phyloP scores from a whole-genome alignment of 2,888 invertebrate genomes.

The Strigamia transsilvanica region DNA sequence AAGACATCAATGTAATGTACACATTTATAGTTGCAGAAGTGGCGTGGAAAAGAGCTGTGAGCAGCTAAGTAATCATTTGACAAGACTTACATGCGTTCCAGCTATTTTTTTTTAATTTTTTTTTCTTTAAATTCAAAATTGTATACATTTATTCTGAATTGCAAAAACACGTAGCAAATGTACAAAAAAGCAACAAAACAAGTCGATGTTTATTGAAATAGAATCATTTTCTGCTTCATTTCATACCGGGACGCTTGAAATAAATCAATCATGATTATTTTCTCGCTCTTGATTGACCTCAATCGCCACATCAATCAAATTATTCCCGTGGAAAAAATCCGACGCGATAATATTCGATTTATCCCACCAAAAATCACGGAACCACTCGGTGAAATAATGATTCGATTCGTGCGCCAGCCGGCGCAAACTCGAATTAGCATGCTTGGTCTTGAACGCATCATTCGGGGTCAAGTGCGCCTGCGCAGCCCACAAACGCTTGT shows the following conservation, averaged over 20 bases:
- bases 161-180: too few species aligned
- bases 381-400: slow-evolving; percentile 35
- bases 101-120: not conserved
- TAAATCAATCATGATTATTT: not conserved
- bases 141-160: too few species aligned
- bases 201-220: too few species aligned
- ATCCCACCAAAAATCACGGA: slow-evolving; percentile 34
- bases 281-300: not conserved
- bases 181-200: too few species aligned
- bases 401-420: not conserved
- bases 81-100: not conserved
- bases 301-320: slow-evolving; percentile 4
- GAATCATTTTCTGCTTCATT: too few species aligned
- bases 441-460: not conserved
- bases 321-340: slow-evolving; percentile 34
- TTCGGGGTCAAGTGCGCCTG: slow-evolving; percentile 5
- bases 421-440: not conserved
- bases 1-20: not conserved
- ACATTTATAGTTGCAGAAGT: not conserved
- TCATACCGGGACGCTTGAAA: too few species aligned
- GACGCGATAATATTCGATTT: slow-evolving; percentile 4
- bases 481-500: slow-evolving; percentile 24
- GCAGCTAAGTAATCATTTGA: not conserved
- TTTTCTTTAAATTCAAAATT: too few species aligned
- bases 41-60: not conserved